Base-by-base conservation (phyloP, 2,888 invertebrate species). In the Deilephila elpenor region DNA sequence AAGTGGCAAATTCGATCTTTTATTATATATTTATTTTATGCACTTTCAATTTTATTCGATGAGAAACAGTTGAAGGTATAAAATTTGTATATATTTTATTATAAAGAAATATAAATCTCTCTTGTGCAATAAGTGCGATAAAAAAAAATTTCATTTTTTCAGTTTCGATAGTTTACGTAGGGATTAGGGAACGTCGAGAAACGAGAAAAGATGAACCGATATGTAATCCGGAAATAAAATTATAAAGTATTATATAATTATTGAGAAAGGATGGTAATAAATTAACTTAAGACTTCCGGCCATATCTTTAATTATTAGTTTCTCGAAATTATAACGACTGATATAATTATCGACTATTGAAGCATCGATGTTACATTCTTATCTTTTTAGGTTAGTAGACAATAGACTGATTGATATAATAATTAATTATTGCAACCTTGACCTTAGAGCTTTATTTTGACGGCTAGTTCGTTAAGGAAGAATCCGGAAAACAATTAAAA, bases 391-490 rank as follows among this genome's bases (percentile, higher is more conserved):
- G 67, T 29, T 67, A 67, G 17, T 25, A 25, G 25, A 25, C 25
- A 25, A 25, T 67, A 67, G 67, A 51, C 44, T 51, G 51, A 25
- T 25, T 19, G 20, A 44, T 20, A 64, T 25, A 64, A 25, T 67
- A 67, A 67, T 51, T 67, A 67, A 67, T 14, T 20, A 44, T 19
- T 20, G 44, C n/a, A 20, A 37, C 67, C 67, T 67, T 67, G 67
- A 67, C 67, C 67, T 67, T 67, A 51, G 20, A 64, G 37, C 44
- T 67, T 44, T 17, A 59, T 71, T 74, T 72, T 75, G 73, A 75
- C 34, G 72, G 67, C 59, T 73, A 79, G 75, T 79, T 75, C 74
- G 51, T 61, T 73, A 74, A 72, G 75, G 62, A 72, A 74, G 67
- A 67, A 67, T 51, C 67, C 51, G 67, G 25, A 67, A 25, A 51